phyloP scores from a whole-genome alignment of 2,797 vertebrate species.

The Aldrovandia affinis region DNA sequence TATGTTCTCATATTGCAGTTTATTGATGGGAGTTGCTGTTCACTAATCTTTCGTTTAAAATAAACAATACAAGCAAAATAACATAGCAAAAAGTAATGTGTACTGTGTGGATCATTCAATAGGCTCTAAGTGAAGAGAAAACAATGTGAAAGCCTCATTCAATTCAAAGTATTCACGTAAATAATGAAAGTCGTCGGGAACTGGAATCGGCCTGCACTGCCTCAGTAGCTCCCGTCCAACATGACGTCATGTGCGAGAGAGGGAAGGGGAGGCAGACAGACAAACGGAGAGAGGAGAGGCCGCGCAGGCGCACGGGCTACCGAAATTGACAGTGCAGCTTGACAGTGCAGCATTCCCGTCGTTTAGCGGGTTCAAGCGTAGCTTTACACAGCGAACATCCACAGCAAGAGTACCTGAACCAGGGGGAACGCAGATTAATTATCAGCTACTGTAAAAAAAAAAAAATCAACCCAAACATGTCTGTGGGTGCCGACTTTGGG shows the following conservation, averaged over 20 bases:
- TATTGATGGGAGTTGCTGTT: background rate
- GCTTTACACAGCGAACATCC: conserved; percentile 45
- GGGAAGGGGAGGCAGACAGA: conserved; percentile 47
- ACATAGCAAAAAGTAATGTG: background rate
- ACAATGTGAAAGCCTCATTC: background rate
- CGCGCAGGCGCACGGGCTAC: conserved; percentile 71
- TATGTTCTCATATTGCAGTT: background rate
- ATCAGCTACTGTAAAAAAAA: conserved; percentile 42
- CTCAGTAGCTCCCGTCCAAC: conserved; percentile 28
- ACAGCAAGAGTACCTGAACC: conserved; percentile 58
- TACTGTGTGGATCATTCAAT: too few relatives aligned
- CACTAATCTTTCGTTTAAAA: background rate
- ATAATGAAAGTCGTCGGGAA: background rate
- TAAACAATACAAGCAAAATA: background rate
- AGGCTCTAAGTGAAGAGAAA: background rate
- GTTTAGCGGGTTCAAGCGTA: conserved; percentile 69
- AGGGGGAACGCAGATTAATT: conserved; percentile 55
- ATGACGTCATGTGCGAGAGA: conserved; percentile 26
- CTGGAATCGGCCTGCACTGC: conserved; percentile 4
- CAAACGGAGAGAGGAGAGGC: conserved; percentile 69
- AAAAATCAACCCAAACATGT: conserved; percentile 75
- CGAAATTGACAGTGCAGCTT: conserved; percentile 66
- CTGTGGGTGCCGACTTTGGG: conserved; percentile 87
- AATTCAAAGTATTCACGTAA: background rate
- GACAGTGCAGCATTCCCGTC: conserved; percentile 76